Percentiles rank a stretch among this genome's conserved stretches.
phyloP scores from a whole-genome alignment of 2,888 invertebrate species.

The Formica aserva region DNA sequence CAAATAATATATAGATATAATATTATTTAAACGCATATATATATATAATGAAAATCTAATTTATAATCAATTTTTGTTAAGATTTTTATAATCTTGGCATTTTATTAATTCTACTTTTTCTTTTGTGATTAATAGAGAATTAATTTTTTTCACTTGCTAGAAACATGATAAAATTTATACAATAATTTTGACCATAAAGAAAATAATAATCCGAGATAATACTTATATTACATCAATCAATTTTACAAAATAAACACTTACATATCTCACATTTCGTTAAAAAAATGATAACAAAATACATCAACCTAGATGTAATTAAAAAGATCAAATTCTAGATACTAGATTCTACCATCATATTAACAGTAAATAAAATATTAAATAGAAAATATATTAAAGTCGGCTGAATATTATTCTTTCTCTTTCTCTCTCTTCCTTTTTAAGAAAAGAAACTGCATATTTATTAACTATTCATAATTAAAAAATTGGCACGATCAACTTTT shows the following conservation, averaged over 20 bases:
- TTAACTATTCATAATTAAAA: background rate
- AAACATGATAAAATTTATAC: background rate
- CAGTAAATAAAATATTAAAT: background rate
- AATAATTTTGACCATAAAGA: background rate
- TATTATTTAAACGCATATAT: too few species aligned
- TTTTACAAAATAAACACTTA: background rate
- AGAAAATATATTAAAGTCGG: background rate
- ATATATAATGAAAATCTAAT: too few species aligned
- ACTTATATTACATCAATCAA: background rate
- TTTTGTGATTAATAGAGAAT: background rate
- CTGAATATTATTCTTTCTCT: background rate
- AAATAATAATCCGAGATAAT: background rate
- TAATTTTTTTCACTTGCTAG: background rate
- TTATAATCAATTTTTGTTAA: too few species aligned
- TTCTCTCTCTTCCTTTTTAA: background rate
- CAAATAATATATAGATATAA: too few species aligned
- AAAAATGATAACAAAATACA: background rate
- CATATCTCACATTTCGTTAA: background rate
- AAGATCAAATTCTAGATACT: background rate
- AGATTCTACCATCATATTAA: background rate
- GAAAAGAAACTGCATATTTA: background rate
- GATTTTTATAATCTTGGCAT: background rate
- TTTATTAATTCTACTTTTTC: background rate
- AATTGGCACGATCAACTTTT: background rate
- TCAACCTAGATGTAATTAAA: background rate